phyloP scores from a whole-genome alignment of 2,797 vertebrate species.

The Rallus crepitans region DNA sequence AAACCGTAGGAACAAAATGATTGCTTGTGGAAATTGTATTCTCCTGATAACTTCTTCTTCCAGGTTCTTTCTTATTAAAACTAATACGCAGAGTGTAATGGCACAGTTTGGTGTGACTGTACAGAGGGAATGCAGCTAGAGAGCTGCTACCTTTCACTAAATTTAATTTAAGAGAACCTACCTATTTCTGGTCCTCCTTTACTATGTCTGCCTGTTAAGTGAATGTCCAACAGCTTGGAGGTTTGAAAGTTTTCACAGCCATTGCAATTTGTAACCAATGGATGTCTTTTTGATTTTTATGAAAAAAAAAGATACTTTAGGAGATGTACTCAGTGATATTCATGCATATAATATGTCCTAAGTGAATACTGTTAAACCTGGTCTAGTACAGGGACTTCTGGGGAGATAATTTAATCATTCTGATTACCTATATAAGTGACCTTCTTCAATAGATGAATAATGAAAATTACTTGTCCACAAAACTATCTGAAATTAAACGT shows the following conservation, averaged over 20 bases:
- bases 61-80: neutral
- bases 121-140: neutral
- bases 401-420: neutral
- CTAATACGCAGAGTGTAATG: neutral
- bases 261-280: neutral
- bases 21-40: neutral
- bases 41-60: neutral
- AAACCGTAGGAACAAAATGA: neutral
- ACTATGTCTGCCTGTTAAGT: neutral
- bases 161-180: neutral
- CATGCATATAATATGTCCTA: neutral
- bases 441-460: neutral
- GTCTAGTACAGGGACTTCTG: neutral
- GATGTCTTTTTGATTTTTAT: neutral
- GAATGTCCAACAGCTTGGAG: neutral
- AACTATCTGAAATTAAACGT: neutral
- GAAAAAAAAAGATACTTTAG: neutral
- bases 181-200: neutral
- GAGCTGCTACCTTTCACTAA: neutral
- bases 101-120: neutral
- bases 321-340: neutral
- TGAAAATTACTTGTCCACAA: neutral
- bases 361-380: neutral
- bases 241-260: neutral
- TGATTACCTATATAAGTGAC: neutral